These are phyloP conservation scores for Parazoanthus swiftii DNA, from an alignment of 92 coral and sea anemone species.

Conservation along the genomic window DNA sequence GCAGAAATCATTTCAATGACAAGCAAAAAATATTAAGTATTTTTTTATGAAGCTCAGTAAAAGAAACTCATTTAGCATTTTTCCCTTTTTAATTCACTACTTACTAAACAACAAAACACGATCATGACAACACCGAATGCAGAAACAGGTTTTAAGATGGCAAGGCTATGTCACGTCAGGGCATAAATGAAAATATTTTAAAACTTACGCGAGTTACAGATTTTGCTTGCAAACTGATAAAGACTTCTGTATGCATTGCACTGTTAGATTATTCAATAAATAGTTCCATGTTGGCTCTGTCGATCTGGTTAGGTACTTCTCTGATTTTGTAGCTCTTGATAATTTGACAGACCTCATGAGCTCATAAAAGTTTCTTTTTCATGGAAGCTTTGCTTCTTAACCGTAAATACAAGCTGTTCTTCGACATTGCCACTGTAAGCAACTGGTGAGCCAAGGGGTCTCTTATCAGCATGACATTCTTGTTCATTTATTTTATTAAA, in stretches of 20 bases:
- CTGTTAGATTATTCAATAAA: not conserved
- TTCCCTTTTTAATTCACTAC: not conserved
- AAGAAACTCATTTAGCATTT: not conserved
- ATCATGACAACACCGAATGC: not conserved
- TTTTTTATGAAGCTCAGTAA: not conserved
- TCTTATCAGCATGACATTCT: not conserved
- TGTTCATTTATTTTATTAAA: not conserved
- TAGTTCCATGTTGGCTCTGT: too few relatives aligned
- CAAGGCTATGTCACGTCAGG: not conserved
- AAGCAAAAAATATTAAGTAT: not conserved
- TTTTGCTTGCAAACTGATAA: not conserved
- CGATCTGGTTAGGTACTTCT: too few relatives aligned
- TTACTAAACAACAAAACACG: not conserved
- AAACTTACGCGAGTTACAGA: not conserved
- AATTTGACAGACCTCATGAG: too few relatives aligned
- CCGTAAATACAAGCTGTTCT: not conserved
- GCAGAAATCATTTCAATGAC: not conserved
- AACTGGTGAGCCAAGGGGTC: not conserved
- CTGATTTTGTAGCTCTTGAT: too few relatives aligned
- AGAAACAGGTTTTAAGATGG: not conserved
- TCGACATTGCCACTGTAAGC: not conserved
- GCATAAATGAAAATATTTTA: not conserved
- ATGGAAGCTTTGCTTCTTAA: too few relatives aligned
- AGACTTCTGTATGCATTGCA: not conserved
- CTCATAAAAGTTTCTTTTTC: too few relatives aligned